These are phyloP conservation scores for Scolopax mira DNA, from an alignment of 2,113 vertebrate genomes.

Conservation along the genomic window DNA sequence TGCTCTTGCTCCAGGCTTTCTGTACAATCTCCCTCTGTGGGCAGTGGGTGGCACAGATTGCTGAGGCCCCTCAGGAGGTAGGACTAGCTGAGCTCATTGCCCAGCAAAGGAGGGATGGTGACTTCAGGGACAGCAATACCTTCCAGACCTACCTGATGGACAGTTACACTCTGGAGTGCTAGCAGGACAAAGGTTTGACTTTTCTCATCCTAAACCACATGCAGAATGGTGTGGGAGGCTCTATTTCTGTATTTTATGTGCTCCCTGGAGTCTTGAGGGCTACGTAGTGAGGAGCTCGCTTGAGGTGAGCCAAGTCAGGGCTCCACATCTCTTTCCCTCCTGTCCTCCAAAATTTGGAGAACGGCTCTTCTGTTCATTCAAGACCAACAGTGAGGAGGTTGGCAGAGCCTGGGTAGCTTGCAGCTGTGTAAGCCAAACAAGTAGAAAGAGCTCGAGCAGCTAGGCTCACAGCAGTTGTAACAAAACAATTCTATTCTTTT, in stretches of 20 bases:
- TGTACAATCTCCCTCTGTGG: background rate
- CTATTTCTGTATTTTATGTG: accelerated
- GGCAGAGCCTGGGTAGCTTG: background rate
- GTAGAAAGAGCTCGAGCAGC: background rate
- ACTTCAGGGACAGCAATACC: background rate
- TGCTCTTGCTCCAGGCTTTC: background rate
- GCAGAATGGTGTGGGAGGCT: background rate
- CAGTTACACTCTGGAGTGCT: background rate
- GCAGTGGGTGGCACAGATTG: background rate
- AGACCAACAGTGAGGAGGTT: background rate
- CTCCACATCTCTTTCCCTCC: background rate
- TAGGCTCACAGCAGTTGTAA: background rate
- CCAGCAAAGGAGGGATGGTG: background rate
- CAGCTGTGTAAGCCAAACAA: background rate
- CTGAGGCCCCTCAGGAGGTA: background rate
- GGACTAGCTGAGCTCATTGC: background rate
- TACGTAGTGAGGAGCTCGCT: background rate
- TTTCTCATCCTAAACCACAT: background rate
- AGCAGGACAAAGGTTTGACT: background rate
- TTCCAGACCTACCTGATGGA: background rate
- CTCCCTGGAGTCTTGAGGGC: background rate
- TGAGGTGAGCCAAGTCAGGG: background rate
- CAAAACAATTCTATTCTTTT: background rate
- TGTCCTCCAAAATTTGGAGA: background rate
- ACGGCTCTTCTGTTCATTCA: background rate